Evolutionary conservation across 2,797 vertebrate genomes (phyloP).

Genomic region (Salarias fasciatus): DNA sequence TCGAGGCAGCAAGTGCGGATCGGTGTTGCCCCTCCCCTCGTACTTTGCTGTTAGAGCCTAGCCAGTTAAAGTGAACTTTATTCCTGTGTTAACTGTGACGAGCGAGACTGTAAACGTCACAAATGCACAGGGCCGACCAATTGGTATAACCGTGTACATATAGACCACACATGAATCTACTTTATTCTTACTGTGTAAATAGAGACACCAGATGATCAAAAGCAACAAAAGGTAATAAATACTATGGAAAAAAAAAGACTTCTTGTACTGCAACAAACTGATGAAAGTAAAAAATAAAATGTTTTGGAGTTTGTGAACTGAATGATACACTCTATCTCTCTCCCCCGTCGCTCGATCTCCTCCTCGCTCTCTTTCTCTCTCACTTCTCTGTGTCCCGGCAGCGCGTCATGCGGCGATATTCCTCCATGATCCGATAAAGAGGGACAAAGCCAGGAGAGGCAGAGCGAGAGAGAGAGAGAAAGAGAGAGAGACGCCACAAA

Average conservation of each 20-base stretch:
- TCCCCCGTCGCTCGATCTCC: conserved; percentile 56
- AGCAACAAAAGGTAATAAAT: conserved; percentile 84
- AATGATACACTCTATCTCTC: conserved; percentile 76
- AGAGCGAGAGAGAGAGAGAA: no score
- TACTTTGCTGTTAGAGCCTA: conserved; percentile 75
- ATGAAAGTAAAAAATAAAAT: conserved; percentile 80
- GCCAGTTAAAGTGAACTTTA: conserved; percentile 74
- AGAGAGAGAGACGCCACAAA: conserved; percentile 42
- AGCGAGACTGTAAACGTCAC: conserved; percentile 68
- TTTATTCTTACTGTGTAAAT: conserved; percentile 86
- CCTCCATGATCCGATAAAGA: conserved; percentile 24
- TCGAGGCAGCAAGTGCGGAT: conserved; percentile 44
- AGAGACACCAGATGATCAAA: conserved; percentile 83
- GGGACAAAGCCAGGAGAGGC: conserved; percentile 25
- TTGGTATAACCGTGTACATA: conserved; percentile 84
- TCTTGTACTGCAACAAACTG: conserved; percentile 83
- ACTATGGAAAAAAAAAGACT: conserved; percentile 80
- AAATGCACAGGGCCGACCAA: conserved; percentile 59
- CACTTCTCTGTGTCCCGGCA: conserved; percentile 35
- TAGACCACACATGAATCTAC: conserved; percentile 78
- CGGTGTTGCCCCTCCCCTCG: conserved; percentile 27
- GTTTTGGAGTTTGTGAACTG: conserved; percentile 85
- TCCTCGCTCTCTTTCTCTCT: conserved; percentile 25
- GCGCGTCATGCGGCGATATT: conserved; percentile 53
- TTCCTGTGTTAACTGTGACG: conserved; percentile 69